phyloP scores from a whole-genome alignment of 2,797 vertebrate genomes.

The Sebastes kiyomatsui region DNA sequence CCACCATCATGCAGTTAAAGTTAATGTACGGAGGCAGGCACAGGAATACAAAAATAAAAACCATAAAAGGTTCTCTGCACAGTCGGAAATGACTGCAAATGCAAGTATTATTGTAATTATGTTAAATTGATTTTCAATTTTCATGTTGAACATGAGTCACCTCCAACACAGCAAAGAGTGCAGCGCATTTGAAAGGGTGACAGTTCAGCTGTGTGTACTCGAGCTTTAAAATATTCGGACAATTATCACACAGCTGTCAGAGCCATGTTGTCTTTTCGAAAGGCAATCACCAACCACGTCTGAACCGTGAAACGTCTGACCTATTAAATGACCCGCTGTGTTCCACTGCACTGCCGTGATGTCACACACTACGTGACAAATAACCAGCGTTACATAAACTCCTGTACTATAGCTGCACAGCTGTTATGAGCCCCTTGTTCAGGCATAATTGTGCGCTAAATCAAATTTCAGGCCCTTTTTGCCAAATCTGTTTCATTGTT shows the following conservation, averaged over 20 bases:
- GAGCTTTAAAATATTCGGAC: slow-evolving; percentile 5
- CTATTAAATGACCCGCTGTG: not conserved
- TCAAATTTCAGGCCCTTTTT: not conserved
- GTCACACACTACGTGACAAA: not conserved
- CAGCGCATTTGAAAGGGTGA: not conserved
- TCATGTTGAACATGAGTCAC: not conserved
- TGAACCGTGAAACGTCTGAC: slow-evolving; percentile 10
- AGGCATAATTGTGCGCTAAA: not conserved
- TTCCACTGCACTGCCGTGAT: not conserved
- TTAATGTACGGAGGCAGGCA: not conserved
- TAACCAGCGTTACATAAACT: slow-evolving; percentile 11
- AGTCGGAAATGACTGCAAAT: not conserved
- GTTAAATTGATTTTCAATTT: not conserved
- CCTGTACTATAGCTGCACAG: not conserved
- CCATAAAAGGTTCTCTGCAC: not conserved
- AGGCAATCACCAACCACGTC: not conserved
- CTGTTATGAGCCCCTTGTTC: not conserved
- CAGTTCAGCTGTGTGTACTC: not conserved
- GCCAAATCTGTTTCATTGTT: not conserved
- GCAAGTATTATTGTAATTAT: not conserved
- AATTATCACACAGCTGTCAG: slow-evolving; percentile 25
- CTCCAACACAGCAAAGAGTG: not conserved
- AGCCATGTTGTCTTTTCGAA: not conserved
- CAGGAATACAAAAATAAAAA: not conserved
- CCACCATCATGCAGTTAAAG: not conserved